Percentiles rank a stretch among this genome's conserved stretches.
Evolutionary conservation across 2,113 vertebrate species (phyloP).

Genomic region (Saguinus imperator): DNA sequence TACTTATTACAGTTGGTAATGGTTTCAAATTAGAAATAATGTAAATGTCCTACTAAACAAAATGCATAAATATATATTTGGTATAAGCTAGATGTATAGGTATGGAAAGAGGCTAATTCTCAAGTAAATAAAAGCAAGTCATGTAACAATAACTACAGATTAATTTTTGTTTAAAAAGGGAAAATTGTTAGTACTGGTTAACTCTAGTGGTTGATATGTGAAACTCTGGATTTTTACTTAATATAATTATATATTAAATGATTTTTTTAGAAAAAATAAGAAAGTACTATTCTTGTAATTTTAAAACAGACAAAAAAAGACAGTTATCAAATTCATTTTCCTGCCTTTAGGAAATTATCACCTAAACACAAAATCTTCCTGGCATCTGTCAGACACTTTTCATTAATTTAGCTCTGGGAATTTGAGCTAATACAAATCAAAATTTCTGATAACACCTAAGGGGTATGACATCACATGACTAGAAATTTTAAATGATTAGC

Average conservation of each 20-base stretch:
- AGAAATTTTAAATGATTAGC: slow-evolving; percentile 43
- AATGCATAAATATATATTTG: neutral
- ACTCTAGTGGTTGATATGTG: neutral
- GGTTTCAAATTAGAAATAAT: slow-evolving; percentile 17
- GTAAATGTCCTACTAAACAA: neutral
- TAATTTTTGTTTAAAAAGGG: slow-evolving; percentile 29
- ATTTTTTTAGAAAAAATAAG: neutral
- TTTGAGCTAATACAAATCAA: slow-evolving; percentile 44
- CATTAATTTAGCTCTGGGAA: slow-evolving; percentile 43
- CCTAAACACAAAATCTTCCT: slow-evolving; percentile 42
- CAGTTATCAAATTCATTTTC: neutral
- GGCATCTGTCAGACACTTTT: slow-evolving; percentile 9
- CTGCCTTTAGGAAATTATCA: neutral
- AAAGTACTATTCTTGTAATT: neutral
- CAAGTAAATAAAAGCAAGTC: slow-evolving; percentile 51
- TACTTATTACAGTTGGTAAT: neutral
- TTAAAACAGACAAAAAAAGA: slow-evolving; percentile 14
- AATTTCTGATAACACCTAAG: slow-evolving; percentile 61
- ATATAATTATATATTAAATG: neutral
- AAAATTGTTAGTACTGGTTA: neutral
- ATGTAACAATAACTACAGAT: neutral
- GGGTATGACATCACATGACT: neutral
- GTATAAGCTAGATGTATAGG: neutral
- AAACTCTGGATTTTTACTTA: neutral
- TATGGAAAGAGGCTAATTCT: neutral